Conservation (phyloP, 1,140 invertebrate species). For the Dryas iulia region DNA sequence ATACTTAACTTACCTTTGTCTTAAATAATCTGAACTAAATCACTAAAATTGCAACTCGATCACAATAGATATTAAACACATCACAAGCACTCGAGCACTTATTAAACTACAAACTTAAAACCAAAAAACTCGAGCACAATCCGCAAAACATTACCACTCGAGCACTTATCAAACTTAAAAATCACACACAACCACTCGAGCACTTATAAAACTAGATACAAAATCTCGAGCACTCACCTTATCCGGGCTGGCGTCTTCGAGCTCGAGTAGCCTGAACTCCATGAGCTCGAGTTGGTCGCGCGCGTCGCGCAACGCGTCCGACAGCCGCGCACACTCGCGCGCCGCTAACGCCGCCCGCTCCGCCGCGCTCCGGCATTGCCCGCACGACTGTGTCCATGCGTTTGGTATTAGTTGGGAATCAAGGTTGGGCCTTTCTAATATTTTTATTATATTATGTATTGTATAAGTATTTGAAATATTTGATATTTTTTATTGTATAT, state of each 20-base stretch:
- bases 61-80: neutral
- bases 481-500: too few species aligned
- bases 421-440: constrained; percentile 30
- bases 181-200: neutral
- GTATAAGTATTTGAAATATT: too few species aligned
- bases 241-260: constrained; percentile 77
- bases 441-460: neutral
- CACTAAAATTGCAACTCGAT: neutral
- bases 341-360: constrained; percentile 64
- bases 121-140: too few species aligned
- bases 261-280: constrained; percentile 82
- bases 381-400: constrained; percentile 56
- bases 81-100: neutral
- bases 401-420: constrained; percentile 25
- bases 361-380: constrained; percentile 61
- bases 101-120: too few species aligned
- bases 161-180: too few species aligned
- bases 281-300: constrained; percentile 82
- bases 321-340: constrained; percentile 77
- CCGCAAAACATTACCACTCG: too few species aligned
- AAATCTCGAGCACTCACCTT: constrained; percentile 46
- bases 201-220: neutral
- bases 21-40: neutral
- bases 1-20: neutral
- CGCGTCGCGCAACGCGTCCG: constrained; percentile 80